phyloP scores from a whole-genome alignment of 2,888 invertebrate genomes.

The Diaphora mendica region DNA sequence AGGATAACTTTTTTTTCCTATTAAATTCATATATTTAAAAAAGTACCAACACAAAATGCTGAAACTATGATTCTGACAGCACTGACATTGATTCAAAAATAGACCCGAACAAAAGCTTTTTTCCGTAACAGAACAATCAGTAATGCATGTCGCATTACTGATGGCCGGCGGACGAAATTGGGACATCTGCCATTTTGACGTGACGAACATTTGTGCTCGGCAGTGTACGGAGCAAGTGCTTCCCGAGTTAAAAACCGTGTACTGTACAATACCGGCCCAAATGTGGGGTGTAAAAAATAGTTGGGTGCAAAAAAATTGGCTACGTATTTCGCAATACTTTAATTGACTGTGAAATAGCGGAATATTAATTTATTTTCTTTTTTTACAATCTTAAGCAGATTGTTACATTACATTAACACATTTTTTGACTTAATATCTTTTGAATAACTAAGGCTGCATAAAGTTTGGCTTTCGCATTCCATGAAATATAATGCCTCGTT shows the following conservation, averaged over 20 bases:
- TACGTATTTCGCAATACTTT: not conserved
- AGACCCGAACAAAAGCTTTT: slow-evolving; percentile 3
- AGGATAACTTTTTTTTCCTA: no score
- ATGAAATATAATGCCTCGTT: no score
- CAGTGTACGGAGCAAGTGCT: slow-evolving; percentile 28
- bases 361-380: not conserved
- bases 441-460: no score
- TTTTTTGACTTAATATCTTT: no score
- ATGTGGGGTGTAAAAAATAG: slow-evolving; percentile 64
- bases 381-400: not conserved
- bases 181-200: slow-evolving; percentile 38
- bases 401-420: not conserved
- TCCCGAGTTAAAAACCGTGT: slow-evolving; percentile 77
- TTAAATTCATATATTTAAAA: no score
- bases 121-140: slow-evolving; percentile 19
- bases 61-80: not conserved
- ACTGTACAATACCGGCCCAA: slow-evolving; percentile 74
- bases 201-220: slow-evolving; percentile 15
- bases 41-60: not conserved
- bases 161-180: slow-evolving; percentile 23
- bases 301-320: slow-evolving; percentile 44
- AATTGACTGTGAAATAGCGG: not conserved
- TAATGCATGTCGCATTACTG: slow-evolving; percentile 43
- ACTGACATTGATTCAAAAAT: slow-evolving; percentile 3
- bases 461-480: no score